Conservation (phyloP, 2,797 vertebrate genomes). For the Notoglanidium macrostoma region DNA sequence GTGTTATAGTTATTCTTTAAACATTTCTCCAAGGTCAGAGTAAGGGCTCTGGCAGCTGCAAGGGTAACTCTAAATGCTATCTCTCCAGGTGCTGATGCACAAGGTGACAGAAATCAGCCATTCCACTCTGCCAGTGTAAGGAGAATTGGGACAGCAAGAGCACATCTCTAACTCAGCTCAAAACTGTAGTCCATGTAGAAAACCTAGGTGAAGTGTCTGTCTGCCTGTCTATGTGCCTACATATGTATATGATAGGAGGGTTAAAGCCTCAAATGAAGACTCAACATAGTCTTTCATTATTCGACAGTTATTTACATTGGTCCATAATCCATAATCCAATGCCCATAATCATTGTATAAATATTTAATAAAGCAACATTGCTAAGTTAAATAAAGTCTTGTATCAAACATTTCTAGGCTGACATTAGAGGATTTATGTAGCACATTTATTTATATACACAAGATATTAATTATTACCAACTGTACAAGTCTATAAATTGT, state of each 20-base stretch:
- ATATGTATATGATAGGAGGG: neutral
- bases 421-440: neutral
- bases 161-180: neutral
- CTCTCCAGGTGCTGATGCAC: constrained; percentile 25
- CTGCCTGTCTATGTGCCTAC: too few species aligned
- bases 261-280: neutral
- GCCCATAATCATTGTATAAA: neutral
- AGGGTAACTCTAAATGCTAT: constrained; percentile 7
- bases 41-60: constrained; percentile 13
- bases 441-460: neutral
- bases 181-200: neutral
- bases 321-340: neutral
- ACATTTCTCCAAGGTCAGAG: constrained; percentile 44
- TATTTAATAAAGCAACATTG: neutral
- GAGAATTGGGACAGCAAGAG: neutral
- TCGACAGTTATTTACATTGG: neutral
- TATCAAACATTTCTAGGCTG: neutral
- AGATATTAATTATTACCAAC: neutral
- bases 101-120: constrained; percentile 41
- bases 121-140: constrained; percentile 2
- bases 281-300: neutral
- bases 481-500: neutral
- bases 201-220: neutral
- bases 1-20: constrained; percentile 42
- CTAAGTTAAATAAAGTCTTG: neutral